These are phyloP conservation scores for Sinocyclocheilus anshuiensis DNA, from an alignment of 2,113 vertebrate species.

Conservation along the genomic window DNA sequence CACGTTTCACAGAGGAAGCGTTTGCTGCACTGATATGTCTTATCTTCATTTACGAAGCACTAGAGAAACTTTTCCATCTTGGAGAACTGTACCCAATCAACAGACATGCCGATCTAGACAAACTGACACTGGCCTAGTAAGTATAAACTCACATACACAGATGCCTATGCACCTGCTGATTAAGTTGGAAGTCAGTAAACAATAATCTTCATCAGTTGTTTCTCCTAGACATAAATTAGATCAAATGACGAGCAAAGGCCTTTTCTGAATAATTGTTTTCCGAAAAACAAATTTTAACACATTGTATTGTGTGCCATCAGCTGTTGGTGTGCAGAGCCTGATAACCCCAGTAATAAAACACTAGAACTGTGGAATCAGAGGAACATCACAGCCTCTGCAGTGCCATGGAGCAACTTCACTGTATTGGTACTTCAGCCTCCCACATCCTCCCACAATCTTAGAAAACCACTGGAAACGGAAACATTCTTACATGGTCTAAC, in stretches of 20 bases:
- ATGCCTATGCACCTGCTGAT: neutral
- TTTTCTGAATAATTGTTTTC: neutral
- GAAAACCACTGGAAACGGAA: neutral
- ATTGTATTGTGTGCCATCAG: constrained; percentile 68
- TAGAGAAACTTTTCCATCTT: constrained; percentile 92
- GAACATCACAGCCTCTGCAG: constrained; percentile 70
- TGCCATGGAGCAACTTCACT: constrained; percentile 88
- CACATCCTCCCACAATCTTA: neutral
- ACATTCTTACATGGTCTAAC: neutral
- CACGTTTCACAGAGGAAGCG: constrained; percentile 97
- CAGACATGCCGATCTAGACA: constrained; percentile 83
- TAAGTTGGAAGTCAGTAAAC: too few species aligned
- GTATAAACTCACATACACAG: constrained; percentile 48
- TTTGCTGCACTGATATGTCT: constrained; percentile 95
- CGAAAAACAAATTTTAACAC: neutral
- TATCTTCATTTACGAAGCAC: constrained; percentile 95
- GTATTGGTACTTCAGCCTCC: constrained; percentile 80
- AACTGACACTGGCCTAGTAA: constrained; percentile 90
- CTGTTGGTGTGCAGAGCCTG: constrained; percentile 84
- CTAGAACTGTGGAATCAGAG: constrained; percentile 79
- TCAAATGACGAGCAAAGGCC: neutral
- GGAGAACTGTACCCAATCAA: constrained; percentile 87
- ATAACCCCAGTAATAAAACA: constrained; percentile 83
- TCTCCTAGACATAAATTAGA: neutral
- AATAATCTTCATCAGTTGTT: too few species aligned